A percentile compares a stretch with the other conserved stretches of the same genome.
Evolutionary conservation across 1,140 invertebrate species (phyloP).

Genomic region (Zaprionus gabonicus): DNA sequence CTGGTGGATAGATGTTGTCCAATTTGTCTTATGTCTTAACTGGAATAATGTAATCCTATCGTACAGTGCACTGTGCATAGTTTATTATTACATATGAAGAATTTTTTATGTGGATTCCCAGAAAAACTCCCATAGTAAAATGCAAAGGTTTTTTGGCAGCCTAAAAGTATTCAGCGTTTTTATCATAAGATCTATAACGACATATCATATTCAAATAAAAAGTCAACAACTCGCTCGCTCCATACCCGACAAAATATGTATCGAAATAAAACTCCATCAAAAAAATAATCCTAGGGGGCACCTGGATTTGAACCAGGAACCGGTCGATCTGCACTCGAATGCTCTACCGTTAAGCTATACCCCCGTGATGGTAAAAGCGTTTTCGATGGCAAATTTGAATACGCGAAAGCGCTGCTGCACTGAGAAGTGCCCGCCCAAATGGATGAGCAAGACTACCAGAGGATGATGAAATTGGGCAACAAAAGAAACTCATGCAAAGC

Average conservation of each 20-base stretch:
- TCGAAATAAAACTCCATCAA: neutral
- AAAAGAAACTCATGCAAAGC: no score
- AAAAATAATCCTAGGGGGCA: neutral
- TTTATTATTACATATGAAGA: neutral
- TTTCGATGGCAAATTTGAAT: neutral
- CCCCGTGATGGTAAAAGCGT: neutral
- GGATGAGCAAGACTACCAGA: neutral
- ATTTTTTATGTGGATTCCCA: neutral
- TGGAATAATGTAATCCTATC: no score
- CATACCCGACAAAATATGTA: no score
- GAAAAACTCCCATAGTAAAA: neutral
- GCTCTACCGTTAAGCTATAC: neutral
- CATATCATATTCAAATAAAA: neutral
- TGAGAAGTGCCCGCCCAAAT: neutral
- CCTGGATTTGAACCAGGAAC: neutral
- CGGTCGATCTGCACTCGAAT: neutral
- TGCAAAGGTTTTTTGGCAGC: neutral
- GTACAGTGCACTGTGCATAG: neutral
- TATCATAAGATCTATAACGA: neutral
- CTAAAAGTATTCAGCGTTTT: slow-evolving; percentile 36
- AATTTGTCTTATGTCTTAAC: no score
- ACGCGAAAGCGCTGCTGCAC: neutral
- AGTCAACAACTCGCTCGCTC: no score
- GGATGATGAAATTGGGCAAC: neutral
- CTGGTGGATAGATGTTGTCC: no score